These are phyloP conservation scores for Neoaliturus tenellus DNA, from an alignment of 2,888 invertebrate genomes.

Conservation along the genomic window DNA sequence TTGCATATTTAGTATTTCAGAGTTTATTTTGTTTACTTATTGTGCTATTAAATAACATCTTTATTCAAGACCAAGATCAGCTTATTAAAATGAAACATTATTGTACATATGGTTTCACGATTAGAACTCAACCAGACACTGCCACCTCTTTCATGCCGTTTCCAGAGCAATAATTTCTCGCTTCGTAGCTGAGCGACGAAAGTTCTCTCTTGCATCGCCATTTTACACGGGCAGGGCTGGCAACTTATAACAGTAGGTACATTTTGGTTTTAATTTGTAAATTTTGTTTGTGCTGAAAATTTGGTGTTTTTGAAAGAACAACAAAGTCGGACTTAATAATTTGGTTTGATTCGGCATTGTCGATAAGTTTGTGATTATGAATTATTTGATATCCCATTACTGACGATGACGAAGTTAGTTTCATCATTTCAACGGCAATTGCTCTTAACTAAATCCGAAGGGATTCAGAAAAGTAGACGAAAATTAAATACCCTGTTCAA, in stretches of 20 bases:
- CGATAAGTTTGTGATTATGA: neutral
- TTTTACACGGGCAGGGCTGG: slow-evolving; percentile 66
- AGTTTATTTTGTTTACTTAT: too few relatives aligned
- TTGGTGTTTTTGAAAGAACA: neutral
- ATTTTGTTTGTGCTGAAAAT: slow-evolving; percentile 21
- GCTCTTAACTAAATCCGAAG: neutral
- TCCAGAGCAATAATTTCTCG: slow-evolving; percentile 27
- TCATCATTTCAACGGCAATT: slow-evolving; percentile 9
- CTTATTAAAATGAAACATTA: too few relatives aligned
- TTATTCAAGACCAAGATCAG: too few relatives aligned
- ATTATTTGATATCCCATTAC: neutral
- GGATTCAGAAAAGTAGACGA: neutral
- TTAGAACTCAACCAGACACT: neutral
- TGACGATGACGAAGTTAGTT: slow-evolving; percentile 18
- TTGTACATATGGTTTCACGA: neutral
- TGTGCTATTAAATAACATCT: too few relatives aligned
- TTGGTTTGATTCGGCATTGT: neutral
- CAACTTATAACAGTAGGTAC: slow-evolving; percentile 62
- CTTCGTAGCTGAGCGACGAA: neutral
- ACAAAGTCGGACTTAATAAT: neutral
- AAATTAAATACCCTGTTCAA: slow-evolving; percentile 7
- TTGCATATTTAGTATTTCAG: too few relatives aligned
- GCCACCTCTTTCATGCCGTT: slow-evolving; percentile 8
- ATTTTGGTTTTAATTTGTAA: slow-evolving; percentile 45
- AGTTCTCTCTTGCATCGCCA: slow-evolving; percentile 61